These are phyloP conservation scores for Brenthis ino DNA, from an alignment of 2,888 invertebrate genomes.

Conservation along the genomic window DNA sequence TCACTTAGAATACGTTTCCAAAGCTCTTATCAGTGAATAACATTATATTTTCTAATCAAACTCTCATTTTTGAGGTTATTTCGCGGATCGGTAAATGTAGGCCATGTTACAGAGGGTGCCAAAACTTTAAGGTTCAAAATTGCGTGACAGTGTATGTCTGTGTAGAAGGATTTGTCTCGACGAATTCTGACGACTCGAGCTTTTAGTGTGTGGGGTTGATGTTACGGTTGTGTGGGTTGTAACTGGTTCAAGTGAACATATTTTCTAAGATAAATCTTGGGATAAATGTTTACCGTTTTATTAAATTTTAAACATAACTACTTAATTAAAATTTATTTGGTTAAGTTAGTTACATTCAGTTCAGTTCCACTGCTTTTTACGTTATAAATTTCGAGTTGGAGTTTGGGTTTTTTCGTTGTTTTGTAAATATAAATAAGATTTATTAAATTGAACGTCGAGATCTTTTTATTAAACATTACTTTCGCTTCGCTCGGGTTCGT, in stretches of 20 bases:
- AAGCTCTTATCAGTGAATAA: constrained; percentile 42
- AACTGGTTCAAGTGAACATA: constrained; percentile 43
- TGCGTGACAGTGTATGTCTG: constrained; percentile 46
- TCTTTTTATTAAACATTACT: too few species aligned
- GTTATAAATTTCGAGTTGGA: too few species aligned
- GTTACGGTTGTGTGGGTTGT: constrained; percentile 32
- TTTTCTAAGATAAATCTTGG: constrained; percentile 45
- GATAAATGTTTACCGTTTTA: constrained; percentile 28
- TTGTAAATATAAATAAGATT: too few species aligned
- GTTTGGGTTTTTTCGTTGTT: too few species aligned
- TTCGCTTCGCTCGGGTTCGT: too few species aligned
- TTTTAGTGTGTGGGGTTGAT: constrained; percentile 53
- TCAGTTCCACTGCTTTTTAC: too few species aligned
- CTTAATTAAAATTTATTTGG: too few species aligned
- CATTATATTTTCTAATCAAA: constrained; percentile 58
- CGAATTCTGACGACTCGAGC: constrained; percentile 35
- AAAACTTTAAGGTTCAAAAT: constrained; percentile 62
- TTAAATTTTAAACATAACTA: neutral
- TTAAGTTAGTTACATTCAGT: too few species aligned
- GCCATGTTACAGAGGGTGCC: constrained; percentile 63
- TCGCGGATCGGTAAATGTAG: constrained; percentile 72
- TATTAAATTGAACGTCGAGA: too few species aligned
- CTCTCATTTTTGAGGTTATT: constrained; percentile 77
- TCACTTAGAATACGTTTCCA: neutral
- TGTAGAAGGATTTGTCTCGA: constrained; percentile 55